Conservation (phyloP, 64 coral and sea anemone species). For the Dendronephthya gigantea region DNA sequence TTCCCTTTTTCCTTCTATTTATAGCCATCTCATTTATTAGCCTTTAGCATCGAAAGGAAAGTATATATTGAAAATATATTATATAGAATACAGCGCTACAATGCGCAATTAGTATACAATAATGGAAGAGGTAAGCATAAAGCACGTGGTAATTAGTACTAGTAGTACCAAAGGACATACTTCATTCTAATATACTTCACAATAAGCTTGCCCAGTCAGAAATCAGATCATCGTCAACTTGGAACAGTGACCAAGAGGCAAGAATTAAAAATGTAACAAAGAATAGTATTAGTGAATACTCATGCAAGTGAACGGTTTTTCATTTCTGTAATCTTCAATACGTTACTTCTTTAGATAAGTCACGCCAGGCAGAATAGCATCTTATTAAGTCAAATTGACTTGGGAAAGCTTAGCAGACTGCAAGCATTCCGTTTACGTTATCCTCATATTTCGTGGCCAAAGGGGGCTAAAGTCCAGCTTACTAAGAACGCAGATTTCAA, state of each 20-base stretch:
- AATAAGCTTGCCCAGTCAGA: too few species aligned
- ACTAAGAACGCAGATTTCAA: neutral
- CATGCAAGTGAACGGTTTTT: neutral
- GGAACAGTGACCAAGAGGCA: too few species aligned
- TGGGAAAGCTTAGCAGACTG: conserved; percentile 21
- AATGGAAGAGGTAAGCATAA: neutral
- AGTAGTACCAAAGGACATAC: neutral
- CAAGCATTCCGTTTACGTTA: conserved; percentile 11
- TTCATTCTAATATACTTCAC: neutral
- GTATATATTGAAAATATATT: neutral
- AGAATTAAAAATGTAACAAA: too few species aligned
- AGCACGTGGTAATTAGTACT: neutral
- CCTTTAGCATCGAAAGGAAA: neutral
- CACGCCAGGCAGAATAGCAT: conserved; percentile 16
- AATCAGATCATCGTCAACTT: too few species aligned
- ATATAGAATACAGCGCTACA: neutral
- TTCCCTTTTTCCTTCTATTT: neutral
- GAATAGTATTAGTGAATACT: neutral
- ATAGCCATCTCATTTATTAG: too few species aligned
- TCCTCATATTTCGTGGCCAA: conserved; percentile 21
- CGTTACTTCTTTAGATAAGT: neutral
- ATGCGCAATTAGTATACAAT: neutral
- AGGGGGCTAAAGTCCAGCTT: neutral
- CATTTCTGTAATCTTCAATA: neutral
- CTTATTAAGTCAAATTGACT: neutral